Percentiles rank a stretch among this genome's conserved stretches.
Conservation (phyloP, 2,888 invertebrate species). For the Charanyca ferruginea region DNA sequence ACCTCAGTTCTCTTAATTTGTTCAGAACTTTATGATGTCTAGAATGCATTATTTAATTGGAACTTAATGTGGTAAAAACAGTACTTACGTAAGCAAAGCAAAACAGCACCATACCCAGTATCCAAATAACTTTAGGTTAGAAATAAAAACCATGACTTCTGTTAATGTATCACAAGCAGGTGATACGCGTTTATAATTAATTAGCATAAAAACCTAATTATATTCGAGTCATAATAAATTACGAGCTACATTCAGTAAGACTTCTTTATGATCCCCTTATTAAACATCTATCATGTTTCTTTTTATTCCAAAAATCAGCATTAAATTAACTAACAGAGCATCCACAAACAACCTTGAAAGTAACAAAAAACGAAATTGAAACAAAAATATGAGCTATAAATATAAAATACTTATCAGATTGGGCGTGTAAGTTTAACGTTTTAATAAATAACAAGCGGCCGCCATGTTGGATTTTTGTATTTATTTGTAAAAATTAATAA, state of each 20-base stretch:
- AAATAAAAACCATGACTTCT: constrained; percentile 12
- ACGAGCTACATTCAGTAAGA: neutral
- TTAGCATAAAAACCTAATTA: constrained; percentile 46
- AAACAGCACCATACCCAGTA: neutral
- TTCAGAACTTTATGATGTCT: too few relatives aligned
- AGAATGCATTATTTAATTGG: neutral
- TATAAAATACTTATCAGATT: constrained; percentile 83
- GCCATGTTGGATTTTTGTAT: constrained; percentile 71
- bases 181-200: constrained; percentile 20
- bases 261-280: constrained; percentile 20
- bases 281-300: constrained; percentile 28
- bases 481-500: constrained; percentile 84
- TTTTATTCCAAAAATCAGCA: constrained; percentile 45
- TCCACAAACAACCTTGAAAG: constrained; percentile 70
- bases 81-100: too few relatives aligned
- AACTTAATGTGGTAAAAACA: too few relatives aligned
- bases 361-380: constrained; percentile 69
- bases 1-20: too few relatives aligned
- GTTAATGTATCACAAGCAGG: constrained; percentile 10
- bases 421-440: constrained; percentile 82
- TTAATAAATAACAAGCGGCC: constrained; percentile 84
- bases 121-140: neutral
- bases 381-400: constrained; percentile 79
- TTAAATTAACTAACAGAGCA: constrained; percentile 59
- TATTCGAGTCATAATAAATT: constrained; percentile 35